Conservation (phyloP, 2,797 vertebrate species). For the Pachyuromys duprasi region DNA sequence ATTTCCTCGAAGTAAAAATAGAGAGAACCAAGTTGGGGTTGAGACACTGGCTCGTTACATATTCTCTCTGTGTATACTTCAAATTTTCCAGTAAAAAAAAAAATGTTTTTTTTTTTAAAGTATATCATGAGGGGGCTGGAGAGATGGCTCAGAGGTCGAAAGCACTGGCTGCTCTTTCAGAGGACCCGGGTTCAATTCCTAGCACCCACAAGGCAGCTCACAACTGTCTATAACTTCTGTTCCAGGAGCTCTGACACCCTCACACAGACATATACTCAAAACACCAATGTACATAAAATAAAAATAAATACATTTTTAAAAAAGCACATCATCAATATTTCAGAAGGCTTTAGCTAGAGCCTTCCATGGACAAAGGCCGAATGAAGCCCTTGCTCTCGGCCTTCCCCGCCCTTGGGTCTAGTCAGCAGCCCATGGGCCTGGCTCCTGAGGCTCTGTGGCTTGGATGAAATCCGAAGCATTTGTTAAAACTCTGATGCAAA, state of each 20-base stretch:
- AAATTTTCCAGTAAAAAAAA: not conserved
- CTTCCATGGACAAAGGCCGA: constrained; percentile 6
- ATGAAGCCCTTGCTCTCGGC: not conserved
- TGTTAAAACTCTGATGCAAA: constrained; percentile 50
- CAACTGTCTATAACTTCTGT: no score
- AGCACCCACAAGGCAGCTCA: no score
- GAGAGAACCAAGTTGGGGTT: not conserved
- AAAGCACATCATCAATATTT: not conserved
- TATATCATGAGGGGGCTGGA: no score
- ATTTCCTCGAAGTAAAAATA: not conserved
- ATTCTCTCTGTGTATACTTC: not conserved
- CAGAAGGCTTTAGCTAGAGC: not conserved
- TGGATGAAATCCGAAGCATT: not conserved
- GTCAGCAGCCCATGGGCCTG: not conserved
- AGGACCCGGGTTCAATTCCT: no score
- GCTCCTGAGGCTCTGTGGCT: not conserved
- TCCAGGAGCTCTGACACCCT: no score
- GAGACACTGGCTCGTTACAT: not conserved
- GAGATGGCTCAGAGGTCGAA: no score
- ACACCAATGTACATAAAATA: not conserved
- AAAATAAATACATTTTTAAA: not conserved
- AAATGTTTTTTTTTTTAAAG: no score
- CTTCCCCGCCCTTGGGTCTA: accelerated
- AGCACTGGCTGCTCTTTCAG: no score
- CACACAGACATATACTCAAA: no score